A percentile compares a stretch with the other conserved stretches of the same genome.
phyloP scores from a whole-genome alignment of 64 coral and sea anemone species.

The Catalaphyllia jardinei region DNA sequence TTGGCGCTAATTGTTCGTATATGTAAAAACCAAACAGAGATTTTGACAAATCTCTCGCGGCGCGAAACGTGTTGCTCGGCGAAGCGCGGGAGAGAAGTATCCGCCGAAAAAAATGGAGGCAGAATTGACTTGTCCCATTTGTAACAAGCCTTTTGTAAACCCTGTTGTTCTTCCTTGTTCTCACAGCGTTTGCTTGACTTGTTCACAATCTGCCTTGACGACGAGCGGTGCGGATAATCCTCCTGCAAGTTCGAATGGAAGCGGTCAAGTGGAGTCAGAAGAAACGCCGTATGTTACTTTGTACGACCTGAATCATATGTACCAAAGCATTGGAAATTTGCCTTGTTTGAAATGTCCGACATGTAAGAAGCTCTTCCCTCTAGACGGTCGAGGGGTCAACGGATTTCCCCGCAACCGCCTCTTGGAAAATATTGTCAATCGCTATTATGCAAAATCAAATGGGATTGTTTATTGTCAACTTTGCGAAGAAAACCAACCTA shows the following conservation, averaged over 20 bases:
- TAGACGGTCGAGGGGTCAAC: constrained; percentile 69
- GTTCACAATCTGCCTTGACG: constrained; percentile 63
- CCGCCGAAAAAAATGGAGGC: constrained; percentile 55
- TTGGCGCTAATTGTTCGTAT: constrained; percentile 77
- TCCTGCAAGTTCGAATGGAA: neutral
- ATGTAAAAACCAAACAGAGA: constrained; percentile 37
- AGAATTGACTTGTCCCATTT: constrained; percentile 87
- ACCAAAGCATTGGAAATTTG: constrained; percentile 87
- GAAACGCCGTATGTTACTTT: constrained; percentile 72
- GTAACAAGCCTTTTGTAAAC: constrained; percentile 79
- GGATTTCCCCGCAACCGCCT: constrained; percentile 82
- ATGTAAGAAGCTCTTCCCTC: constrained; percentile 77
- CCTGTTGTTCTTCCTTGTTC: constrained; percentile 88
- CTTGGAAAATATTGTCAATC: constrained; percentile 91
- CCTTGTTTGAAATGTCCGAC: constrained; percentile 80
- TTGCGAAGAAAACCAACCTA: constrained; percentile 77
- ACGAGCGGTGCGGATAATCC: constrained; percentile 18
- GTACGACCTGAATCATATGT: constrained; percentile 83
- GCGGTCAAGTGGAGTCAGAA: constrained; percentile 20
- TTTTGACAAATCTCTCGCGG: neutral
- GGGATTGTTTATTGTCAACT: constrained; percentile 88
- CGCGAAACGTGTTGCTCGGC: neutral
- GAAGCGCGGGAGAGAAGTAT: neutral
- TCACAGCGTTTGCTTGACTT: constrained; percentile 82
- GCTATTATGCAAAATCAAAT: constrained; percentile 84